Conservation (phyloP, 2,113 vertebrate genomes). For the Osmerus mordax region DNA sequence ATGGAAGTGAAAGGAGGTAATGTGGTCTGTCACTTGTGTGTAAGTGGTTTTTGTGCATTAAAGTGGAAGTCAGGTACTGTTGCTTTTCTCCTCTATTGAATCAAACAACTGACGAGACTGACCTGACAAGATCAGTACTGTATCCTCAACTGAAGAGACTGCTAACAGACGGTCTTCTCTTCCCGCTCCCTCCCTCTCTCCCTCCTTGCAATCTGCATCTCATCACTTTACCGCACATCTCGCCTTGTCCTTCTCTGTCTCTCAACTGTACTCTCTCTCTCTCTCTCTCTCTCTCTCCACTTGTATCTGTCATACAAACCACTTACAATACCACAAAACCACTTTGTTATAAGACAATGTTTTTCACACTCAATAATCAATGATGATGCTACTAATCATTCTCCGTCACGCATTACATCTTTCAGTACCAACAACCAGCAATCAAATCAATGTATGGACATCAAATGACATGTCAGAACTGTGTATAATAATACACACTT, state of each 20-base stretch:
- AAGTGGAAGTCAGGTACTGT: constrained; percentile 43
- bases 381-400: too few relatives aligned
- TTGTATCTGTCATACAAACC: background rate
- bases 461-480: too few relatives aligned
- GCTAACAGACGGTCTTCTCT: background rate
- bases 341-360: too few relatives aligned
- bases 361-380: too few relatives aligned
- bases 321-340: too few relatives aligned
- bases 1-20: constrained; percentile 63
- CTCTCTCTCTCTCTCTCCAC: background rate
- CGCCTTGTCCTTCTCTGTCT: too few relatives aligned
- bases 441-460: too few relatives aligned
- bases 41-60: constrained; percentile 61
- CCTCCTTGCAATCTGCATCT: background rate
- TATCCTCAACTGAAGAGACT: background rate
- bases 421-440: too few relatives aligned
- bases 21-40: constrained; percentile 60
- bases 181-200: background rate
- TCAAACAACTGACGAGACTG: constrained; percentile 27
- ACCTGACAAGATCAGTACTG: constrained; percentile 6
- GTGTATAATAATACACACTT: too few relatives aligned
- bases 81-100: constrained; percentile 16
- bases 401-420: too few relatives aligned
- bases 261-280: too few relatives aligned
- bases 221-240: background rate